These are phyloP conservation scores for Dasyurus viverrinus DNA, from an alignment of 2,113 vertebrate species.

Conservation along the genomic window DNA sequence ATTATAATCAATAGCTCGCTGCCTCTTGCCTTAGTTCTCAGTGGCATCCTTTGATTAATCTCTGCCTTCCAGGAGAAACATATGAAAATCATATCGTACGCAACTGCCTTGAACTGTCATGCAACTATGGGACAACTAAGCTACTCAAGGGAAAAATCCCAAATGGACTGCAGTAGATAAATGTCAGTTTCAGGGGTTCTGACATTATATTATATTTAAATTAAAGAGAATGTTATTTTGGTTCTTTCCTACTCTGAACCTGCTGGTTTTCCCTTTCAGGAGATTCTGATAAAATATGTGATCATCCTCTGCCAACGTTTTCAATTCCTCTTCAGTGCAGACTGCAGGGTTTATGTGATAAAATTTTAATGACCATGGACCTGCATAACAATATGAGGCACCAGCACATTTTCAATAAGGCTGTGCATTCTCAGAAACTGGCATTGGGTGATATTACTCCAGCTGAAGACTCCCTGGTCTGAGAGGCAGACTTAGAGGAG, in stretches of 20 bases:
- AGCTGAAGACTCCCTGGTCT: constrained; percentile 70
- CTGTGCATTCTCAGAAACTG: constrained; percentile 71
- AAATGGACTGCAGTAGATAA: constrained; percentile 82
- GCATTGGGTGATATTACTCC: constrained; percentile 73
- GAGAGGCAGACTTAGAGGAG: constrained; percentile 69
- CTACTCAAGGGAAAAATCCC: constrained; percentile 77
- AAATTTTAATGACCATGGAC: constrained; percentile 85
- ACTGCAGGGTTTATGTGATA: constrained; percentile 82
- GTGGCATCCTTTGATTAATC: constrained; percentile 80
- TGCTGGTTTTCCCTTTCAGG: constrained; percentile 79
- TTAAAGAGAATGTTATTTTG: constrained; percentile 79
- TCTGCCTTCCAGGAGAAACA: constrained; percentile 76
- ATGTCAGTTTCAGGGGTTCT: constrained; percentile 78
- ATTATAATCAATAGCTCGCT: constrained; percentile 75
- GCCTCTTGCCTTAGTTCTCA: constrained; percentile 73
- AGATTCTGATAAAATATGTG: constrained; percentile 84
- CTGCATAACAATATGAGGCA: constrained; percentile 80
- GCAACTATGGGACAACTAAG: constrained; percentile 77
- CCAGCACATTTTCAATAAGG: constrained; percentile 80
- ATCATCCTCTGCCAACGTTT: constrained; percentile 79
- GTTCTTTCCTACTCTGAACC: constrained; percentile 78
- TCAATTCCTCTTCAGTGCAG: constrained; percentile 80
- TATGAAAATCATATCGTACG: constrained; percentile 77
- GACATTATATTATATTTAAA: constrained; percentile 83
- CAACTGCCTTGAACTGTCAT: constrained; percentile 79